These are phyloP conservation scores for Drosophila mercatorum DNA, from an alignment of 2,888 invertebrate species.

Conservation along the genomic window DNA sequence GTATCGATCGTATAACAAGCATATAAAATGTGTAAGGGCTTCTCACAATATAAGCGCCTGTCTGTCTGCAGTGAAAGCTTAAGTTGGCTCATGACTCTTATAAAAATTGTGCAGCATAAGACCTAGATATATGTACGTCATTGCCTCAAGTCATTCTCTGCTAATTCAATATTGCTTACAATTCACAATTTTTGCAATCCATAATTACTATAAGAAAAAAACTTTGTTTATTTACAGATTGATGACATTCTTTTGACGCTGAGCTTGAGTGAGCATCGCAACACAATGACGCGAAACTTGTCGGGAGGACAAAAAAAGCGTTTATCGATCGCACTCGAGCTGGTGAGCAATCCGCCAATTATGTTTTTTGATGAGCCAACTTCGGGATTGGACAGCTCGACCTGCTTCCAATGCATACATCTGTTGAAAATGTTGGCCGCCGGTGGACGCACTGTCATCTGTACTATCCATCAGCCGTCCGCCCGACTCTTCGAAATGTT, in stretches of 20 bases:
- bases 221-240: constrained; percentile 87
- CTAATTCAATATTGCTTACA: background rate
- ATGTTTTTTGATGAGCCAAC: constrained; percentile 99
- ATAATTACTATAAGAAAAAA: background rate
- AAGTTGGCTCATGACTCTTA: background rate
- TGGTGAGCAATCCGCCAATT: constrained; percentile 98
- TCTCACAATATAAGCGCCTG: background rate
- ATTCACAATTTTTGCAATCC: background rate
- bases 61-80: background rate
- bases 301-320: constrained; percentile 98
- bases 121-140: too few relatives aligned
- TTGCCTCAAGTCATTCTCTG: background rate
- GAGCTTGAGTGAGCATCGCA: constrained; percentile 93
- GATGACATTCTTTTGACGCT: constrained; percentile 96
- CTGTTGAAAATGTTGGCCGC: constrained; percentile 94
- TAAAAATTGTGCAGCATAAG: background rate
- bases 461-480: constrained; percentile 97
- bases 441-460: constrained; percentile 96
- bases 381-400: constrained; percentile 97
- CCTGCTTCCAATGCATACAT: constrained; percentile 97
- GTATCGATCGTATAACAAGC: background rate
- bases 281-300: constrained; percentile 95
- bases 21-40: background rate
- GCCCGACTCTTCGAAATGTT: constrained; percentile 98
- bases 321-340: constrained; percentile 95